These are phyloP conservation scores for Pseudococcus longispinus DNA, from an alignment of 2,888 invertebrate species.

Conservation along the genomic window DNA sequence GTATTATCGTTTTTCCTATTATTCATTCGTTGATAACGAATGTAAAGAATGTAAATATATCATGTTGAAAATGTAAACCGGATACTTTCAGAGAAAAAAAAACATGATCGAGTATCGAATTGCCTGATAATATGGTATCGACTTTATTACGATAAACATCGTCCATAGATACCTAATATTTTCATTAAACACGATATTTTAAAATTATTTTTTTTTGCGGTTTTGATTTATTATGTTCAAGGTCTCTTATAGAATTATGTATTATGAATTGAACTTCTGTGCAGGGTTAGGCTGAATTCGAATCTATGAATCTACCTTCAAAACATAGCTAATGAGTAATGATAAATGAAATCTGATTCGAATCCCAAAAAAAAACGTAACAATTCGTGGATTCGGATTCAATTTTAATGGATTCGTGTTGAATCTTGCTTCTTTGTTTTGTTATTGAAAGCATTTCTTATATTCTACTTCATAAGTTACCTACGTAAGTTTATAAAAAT, in stretches of 20 bases:
- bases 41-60: background rate
- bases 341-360: too few relatives aligned
- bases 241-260: background rate
- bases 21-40: background rate
- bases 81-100: background rate
- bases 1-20: background rate
- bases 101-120: background rate
- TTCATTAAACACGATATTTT: background rate
- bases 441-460: too few relatives aligned
- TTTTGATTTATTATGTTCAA: background rate
- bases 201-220: background rate
- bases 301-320: too few relatives aligned
- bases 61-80: background rate
- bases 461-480: too few relatives aligned
- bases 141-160: background rate
- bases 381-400: too few relatives aligned
- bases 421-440: too few relatives aligned
- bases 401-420: too few relatives aligned
- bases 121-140: background rate
- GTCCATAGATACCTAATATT: background rate
- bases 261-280: background rate
- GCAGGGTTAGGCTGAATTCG: too few relatives aligned
- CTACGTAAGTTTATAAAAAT: too few relatives aligned
- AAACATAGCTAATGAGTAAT: too few relatives aligned
- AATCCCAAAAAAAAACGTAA: too few relatives aligned